Percentiles rank a stretch among this genome's conserved stretches.
phyloP scores from a whole-genome alignment of 92 coral and sea anemone genomes.

The Siderastrea radians region DNA sequence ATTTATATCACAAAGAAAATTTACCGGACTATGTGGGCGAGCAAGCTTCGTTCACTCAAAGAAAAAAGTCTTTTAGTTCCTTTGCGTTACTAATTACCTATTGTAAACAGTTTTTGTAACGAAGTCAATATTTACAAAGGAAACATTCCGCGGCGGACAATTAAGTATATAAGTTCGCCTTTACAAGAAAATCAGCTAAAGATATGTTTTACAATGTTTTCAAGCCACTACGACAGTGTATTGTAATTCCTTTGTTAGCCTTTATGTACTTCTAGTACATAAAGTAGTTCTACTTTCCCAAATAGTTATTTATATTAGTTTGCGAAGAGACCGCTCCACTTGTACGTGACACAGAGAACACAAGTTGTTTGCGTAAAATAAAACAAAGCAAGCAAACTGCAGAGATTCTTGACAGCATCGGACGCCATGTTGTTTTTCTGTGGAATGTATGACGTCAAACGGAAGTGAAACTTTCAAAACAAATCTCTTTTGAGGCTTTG shows the following conservation, averaged over 20 bases:
- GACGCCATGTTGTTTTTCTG: conserved; percentile 6
- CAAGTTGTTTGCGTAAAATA: conserved; percentile 15
- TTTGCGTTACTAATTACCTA: not conserved
- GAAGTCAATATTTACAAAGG: not conserved
- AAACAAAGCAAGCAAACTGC: not conserved
- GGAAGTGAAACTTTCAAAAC: conserved; percentile 12
- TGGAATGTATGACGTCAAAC: conserved; percentile 28
- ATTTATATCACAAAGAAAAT: not conserved
- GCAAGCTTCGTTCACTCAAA: not conserved
- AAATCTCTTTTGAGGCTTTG: not conserved
- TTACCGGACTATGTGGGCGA: not conserved
- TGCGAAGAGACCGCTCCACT: not conserved
- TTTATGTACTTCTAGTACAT: too few species aligned
- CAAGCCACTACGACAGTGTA: too few species aligned
- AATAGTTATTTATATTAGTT: not conserved
- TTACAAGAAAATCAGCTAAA: too few species aligned
- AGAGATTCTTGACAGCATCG: not conserved
- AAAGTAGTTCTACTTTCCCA: not conserved
- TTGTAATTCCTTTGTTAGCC: too few species aligned
- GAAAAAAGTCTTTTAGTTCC: not conserved
- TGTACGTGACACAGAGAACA: conserved; percentile 18
- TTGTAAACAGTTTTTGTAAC: not conserved
- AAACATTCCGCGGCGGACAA: not conserved
- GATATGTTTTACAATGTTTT: too few species aligned
- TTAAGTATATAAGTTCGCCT: too few species aligned